Percentiles rank a stretch among this genome's conserved stretches.
Conservation (phyloP, 2,797 vertebrate genomes). For the Serranus cabrilla region DNA sequence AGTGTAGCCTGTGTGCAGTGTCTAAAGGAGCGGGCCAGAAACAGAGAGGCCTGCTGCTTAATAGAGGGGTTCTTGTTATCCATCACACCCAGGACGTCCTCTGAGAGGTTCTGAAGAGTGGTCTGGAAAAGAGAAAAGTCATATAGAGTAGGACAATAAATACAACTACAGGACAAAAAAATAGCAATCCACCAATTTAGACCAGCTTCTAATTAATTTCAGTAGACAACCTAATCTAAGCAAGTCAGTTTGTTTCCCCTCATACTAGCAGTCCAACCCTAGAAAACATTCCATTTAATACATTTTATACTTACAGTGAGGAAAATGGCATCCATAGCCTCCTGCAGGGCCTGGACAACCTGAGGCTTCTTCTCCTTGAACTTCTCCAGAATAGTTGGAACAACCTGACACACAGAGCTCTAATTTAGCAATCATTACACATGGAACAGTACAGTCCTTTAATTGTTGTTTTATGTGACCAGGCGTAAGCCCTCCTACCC, state of each 20-base stretch:
- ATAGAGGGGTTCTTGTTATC: conserved; percentile 99
- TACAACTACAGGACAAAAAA: background rate
- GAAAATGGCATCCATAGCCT: conserved; percentile 97
- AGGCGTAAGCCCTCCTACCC: too few relatives aligned
- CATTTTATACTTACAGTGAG: conserved; percentile 92
- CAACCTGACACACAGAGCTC: conserved; percentile 84
- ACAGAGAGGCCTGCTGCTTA: conserved; percentile 97
- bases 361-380: conserved; percentile 99
- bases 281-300: too few relatives aligned
- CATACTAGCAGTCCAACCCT: too few relatives aligned
- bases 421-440: background rate
- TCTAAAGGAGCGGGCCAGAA: conserved; percentile 95
- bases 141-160: background rate
- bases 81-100: conserved; percentile 96
- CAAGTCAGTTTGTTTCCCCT: too few relatives aligned
- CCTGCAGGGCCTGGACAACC: conserved; percentile 96
- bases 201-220: too few relatives aligned
- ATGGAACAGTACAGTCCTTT: background rate
- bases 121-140: conserved; percentile 83
- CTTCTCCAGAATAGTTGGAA: conserved; percentile 97
- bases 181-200: background rate
- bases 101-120: conserved; percentile 94
- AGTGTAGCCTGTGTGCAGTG: conserved; percentile 93
- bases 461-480: too few relatives aligned
- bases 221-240: too few relatives aligned